phyloP scores from a whole-genome alignment of 1,140 invertebrate genomes.

The Ips nitidus region DNA sequence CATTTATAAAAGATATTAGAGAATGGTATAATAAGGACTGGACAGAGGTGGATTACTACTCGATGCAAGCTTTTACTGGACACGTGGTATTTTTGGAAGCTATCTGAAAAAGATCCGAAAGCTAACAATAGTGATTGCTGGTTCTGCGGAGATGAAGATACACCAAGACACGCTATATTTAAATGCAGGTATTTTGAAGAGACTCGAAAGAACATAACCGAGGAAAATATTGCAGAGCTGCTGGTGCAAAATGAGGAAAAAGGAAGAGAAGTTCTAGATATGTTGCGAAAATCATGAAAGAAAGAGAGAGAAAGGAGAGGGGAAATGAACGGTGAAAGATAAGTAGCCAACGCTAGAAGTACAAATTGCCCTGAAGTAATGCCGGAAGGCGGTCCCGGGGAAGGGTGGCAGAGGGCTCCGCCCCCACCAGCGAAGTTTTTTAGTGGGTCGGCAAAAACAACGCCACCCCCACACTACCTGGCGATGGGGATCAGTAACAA shows the following conservation, averaged over 20 bases:
- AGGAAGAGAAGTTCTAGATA: background rate
- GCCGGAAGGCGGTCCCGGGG: too few species aligned
- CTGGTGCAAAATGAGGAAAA: background rate
- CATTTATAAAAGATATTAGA: constrained; percentile 29
- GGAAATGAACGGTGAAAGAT: background rate
- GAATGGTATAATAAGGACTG: constrained; percentile 16
- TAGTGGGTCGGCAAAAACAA: too few species aligned
- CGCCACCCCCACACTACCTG: too few species aligned
- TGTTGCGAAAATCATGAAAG: background rate
- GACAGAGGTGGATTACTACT: constrained; percentile 2
- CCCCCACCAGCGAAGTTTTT: too few species aligned
- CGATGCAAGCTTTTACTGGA: constrained; percentile 26
- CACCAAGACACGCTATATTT: constrained; percentile 8
- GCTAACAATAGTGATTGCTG: background rate
- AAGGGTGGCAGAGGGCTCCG: too few species aligned
- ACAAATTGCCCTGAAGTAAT: background rate
- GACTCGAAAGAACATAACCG: background rate
- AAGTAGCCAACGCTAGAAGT: too few species aligned
- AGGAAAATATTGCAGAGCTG: background rate
- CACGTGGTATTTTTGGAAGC: constrained; percentile 16
- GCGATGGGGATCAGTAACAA: too few species aligned
- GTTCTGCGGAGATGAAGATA: constrained; percentile 7
- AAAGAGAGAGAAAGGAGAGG: background rate
- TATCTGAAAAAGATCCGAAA: constrained; percentile 19
- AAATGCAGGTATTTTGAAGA: background rate